Evolutionary conservation across 1,140 invertebrate genomes (phyloP), one percentile per base, ranked within the genome.

Genomic region (Glomeris maerens): DNA sequence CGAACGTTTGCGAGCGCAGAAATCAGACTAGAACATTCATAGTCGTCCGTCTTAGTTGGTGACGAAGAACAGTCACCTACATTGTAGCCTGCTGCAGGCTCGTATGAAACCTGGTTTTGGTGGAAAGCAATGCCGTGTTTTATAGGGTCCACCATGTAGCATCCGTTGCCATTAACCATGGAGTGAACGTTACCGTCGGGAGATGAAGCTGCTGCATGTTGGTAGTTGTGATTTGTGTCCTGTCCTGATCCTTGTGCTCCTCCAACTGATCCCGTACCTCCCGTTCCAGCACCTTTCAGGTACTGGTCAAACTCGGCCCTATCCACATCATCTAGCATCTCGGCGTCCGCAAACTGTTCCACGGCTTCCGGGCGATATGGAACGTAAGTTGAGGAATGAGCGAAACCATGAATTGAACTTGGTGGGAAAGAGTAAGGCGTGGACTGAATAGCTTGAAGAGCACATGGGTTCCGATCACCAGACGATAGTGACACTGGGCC

Each of bases 271-370:
- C 5, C n/a, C 20, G 7, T 13, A 7, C 26, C n/a, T 5, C 27
- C 27, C 2, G 47, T 26, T 23, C 22, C 20, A 39, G 31, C 29
- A 10, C 57, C 57, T 39, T 57, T 79, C 46, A 78, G 62, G 60
- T 80, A 79, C 59, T 80, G 79, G 57, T 80, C 77, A 47, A 77
- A 75, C 58, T 78, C 76, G 45, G 74, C 60, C 4, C 73, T 69
- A 53, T 78, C 77, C 0, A 78, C 70, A 49, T 77, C 58, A 17
- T 56, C 50, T 21, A 57, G 17, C n/a, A 56, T 28, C 21, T 58
- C 56, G 22, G 50, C 56, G 31, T 55, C 49, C 22, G 54, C 27
- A 21, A 55, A 39, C 21, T 27, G 45, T 21, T 55, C 50, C 27
- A 60, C 25, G n/a, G n/a, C n/a, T n/a, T n/a, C 55, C 20, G 45